Evolutionary conservation across 1,140 invertebrate genomes (phyloP), one percentile per base, ranked within the genome.

Genomic region (Papilio polyxenes): DNA sequence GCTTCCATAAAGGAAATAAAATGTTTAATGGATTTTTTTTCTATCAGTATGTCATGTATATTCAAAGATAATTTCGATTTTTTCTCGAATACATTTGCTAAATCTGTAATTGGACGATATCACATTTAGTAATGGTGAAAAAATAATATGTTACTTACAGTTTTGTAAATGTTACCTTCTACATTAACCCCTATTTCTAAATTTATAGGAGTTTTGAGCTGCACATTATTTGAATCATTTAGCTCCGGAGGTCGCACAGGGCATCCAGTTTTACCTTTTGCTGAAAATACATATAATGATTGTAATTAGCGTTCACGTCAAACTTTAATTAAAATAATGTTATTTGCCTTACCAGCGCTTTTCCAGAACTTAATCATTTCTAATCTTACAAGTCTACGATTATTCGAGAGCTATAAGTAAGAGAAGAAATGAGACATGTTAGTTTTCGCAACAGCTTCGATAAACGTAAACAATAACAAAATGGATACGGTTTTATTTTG

Each of bases 281-380:
- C 93, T 93, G 81, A 83, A 92, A 91, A 79, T 75, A 87, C 81
- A 84, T 62, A 76, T 77, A 81, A 81, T 11, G 23, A 75, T 69
- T 79, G 49, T 48, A 80, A 23, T 40, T 20, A 53, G 49, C 6
- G 31, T 37, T 62, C 13, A 48, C 62, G 78, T 80, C 53, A 81
- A 81, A 72, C 72, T 81, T 49, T 53, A 75, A n/a, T 82, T 48
- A 77, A 11, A 62, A 82, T 23, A 53, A 59, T 81, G 53, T 76
- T 56, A 74, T 69, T 59, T 75, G 62, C 62, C 80, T 74, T 89
- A 94, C 93, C 93, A 90, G 93, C 92, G 85, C 92, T 94, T 89
- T 94, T 94, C 93, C 93, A 94, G 85, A 94, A 94, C 87, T 94
- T 94, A 77, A 94, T 93, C 93, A 94, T 89, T 89, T 83, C 75